These are phyloP conservation scores for Potamilus streckersoni DNA, from an alignment of 1,140 invertebrate genomes.

Conservation along the genomic window DNA sequence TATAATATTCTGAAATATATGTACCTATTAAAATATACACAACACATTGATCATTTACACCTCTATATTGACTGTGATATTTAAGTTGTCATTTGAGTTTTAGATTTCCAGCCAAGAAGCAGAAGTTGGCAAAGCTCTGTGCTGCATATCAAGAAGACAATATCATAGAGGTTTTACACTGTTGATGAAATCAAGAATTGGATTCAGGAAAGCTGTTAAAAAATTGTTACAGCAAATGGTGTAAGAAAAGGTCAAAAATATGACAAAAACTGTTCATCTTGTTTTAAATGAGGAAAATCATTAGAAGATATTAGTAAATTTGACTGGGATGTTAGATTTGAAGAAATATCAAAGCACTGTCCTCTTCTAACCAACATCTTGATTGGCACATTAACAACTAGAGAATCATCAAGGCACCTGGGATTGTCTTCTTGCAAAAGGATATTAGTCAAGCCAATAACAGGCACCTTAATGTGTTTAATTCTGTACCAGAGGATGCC, in stretches of 20 bases:
- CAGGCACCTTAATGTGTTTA: constrained; percentile 7
- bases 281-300: neutral
- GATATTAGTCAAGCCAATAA: neutral
- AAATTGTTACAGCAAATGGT: constrained; percentile 1
- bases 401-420: neutral
- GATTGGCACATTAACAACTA: constrained; percentile 7
- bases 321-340: constrained; percentile 1
- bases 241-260: constrained; percentile 1
- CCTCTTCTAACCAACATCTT: constrained; percentile 3
- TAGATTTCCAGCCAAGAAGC: constrained; percentile 2
- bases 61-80: too few species aligned
- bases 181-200: constrained; percentile 1
- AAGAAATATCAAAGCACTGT: neutral
- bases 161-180: neutral
- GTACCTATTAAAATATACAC: too few species aligned
- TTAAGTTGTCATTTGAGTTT: neutral
- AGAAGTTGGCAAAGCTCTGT: constrained; percentile 3
- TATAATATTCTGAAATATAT: too few species aligned
- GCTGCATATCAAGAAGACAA: constrained; percentile 1
- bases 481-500: constrained; percentile 3
- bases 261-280: neutral
- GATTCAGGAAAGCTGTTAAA: neutral
- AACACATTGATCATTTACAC: too few species aligned
- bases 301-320: constrained; percentile 9
- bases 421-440: neutral